Evolutionary conservation across 2,113 vertebrate species (phyloP).

Genomic region (Felis catus): F.catus_Fca126_mat1.0 CM031418.1:124393001-124393500

Average conservation of each 20-base stretch:
- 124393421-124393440: not conserved
- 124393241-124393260: too few relatives aligned
- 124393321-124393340: too few relatives aligned
- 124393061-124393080: not conserved
- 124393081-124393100: not conserved
- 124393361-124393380: too few relatives aligned
- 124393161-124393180: slow-evolving; percentile 51
- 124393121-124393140: not conserved
- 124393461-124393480: not conserved
- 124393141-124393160: not conserved
- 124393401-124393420: too few relatives aligned
- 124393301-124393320: too few relatives aligned
- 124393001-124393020: not conserved
- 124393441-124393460: not conserved
- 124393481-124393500: not conserved
- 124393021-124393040: not conserved
- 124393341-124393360: too few relatives aligned
- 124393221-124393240: too few relatives aligned
- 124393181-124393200: not conserved
- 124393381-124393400: too few relatives aligned
- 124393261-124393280: too few relatives aligned
- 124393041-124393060: not conserved
- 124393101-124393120: not conserved
- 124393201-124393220: too few relatives aligned
- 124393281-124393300: too few relatives aligned